Conservation (phyloP, 1,140 invertebrate genomes). For the Harlomillsia oculata region DNA sequence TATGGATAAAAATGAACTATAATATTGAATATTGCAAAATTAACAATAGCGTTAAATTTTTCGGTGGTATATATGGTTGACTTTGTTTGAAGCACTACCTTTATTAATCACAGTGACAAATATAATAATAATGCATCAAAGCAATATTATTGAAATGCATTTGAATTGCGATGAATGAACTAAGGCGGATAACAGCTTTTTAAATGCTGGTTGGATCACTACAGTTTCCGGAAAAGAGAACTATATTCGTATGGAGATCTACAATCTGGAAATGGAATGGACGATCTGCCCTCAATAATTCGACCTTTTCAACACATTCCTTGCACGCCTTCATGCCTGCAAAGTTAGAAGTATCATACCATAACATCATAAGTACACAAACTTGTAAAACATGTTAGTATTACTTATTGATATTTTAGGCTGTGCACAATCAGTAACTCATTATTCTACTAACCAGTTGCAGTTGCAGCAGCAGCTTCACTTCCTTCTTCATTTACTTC, state of each 20-base stretch:
- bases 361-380: background rate
- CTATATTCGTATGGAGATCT: conserved; percentile 18
- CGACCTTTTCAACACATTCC: conserved; percentile 11
- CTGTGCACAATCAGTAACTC: background rate
- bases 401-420: background rate
- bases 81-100: too few relatives aligned
- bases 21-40: too few relatives aligned
- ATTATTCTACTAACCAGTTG: conserved; percentile 49
- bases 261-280: conserved; percentile 29
- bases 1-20: too few relatives aligned
- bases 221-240: conserved; percentile 26
- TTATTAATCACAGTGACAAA: too few relatives aligned
- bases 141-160: too few relatives aligned
- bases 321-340: conserved; percentile 2
- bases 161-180: too few relatives aligned
- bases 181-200: too few relatives aligned
- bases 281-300: conserved; percentile 18
- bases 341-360: background rate
- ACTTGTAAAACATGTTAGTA: background rate
- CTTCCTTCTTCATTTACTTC: conserved; percentile 74
- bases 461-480: conserved; percentile 58
- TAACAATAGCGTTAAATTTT: too few relatives aligned
- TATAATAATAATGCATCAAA: too few relatives aligned
- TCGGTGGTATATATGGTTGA: too few relatives aligned
- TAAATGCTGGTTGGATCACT: conserved; percentile 24